Conservation (phyloP, 2,797 vertebrate species). For the Myotis findleyi region DNA sequence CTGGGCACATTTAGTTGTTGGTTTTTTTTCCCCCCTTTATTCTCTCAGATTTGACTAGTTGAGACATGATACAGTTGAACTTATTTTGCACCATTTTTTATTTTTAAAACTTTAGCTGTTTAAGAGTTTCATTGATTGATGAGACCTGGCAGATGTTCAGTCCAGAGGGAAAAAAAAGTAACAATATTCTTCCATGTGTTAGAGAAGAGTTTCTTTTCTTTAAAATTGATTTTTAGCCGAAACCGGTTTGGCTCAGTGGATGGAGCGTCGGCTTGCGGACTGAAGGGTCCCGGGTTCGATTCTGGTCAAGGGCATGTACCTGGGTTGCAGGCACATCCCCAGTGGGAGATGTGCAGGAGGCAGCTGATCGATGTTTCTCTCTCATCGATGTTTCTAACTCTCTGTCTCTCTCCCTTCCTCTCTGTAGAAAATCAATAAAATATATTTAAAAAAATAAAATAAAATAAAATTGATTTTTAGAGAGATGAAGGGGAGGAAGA, state of each 20-base stretch:
- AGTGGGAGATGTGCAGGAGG: no score
- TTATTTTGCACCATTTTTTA: slow-evolving; percentile 40
- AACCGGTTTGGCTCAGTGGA: no score
- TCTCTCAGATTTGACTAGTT: neutral
- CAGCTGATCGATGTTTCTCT: no score
- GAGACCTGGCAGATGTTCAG: neutral
- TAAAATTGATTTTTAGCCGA: neutral
- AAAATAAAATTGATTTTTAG: neutral
- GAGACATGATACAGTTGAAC: neutral
- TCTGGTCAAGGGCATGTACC: no score
- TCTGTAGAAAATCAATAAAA: no score
- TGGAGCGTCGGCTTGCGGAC: no score
- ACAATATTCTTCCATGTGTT: neutral
- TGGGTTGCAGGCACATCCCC: no score
- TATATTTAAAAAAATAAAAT: no score
- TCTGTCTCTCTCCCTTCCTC: no score
- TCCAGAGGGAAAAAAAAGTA: neutral
- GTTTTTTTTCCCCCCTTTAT: neutral
- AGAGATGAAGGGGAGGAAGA: neutral
- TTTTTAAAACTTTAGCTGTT: slow-evolving; percentile 35
- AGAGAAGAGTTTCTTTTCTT: neutral
- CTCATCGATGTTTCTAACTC: no score
- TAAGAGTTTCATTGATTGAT: neutral
- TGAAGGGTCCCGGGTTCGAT: no score
- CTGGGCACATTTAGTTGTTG: neutral